These are phyloP conservation scores for Wasmannia auropunctata DNA, from an alignment of 1,140 invertebrate species.

Conservation along the genomic window DNA sequence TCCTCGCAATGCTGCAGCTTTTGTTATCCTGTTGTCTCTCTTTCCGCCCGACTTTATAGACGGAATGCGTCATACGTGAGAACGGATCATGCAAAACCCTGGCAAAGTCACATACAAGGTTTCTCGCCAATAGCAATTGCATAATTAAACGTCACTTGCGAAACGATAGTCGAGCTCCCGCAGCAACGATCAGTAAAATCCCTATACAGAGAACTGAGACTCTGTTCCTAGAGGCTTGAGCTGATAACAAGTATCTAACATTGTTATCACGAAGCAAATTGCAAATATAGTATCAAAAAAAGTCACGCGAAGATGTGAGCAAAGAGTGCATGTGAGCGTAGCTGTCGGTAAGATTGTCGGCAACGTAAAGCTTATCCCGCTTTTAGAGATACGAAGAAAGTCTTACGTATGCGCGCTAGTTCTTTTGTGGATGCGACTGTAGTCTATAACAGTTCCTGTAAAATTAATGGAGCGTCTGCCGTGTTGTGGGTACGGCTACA, in stretches of 20 bases:
- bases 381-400: conserved; percentile 45
- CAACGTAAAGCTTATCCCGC: conserved; percentile 24
- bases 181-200: neutral
- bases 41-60: neutral
- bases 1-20: conserved; percentile 50
- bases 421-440: conserved; percentile 53
- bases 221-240: neutral
- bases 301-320: neutral
- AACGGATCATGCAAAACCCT: neutral
- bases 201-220: neutral
- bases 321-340: neutral
- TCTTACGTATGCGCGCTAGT: conserved; percentile 23
- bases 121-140: conserved; percentile 9
- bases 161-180: neutral
- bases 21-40: conserved; percentile 43
- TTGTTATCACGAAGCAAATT: neutral
- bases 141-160: conserved; percentile 36
- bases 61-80: neutral
- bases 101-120: neutral
- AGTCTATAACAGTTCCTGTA: conserved; percentile 62
- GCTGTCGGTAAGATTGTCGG: neutral
- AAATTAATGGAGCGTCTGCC: conserved; percentile 67
- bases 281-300: neutral
- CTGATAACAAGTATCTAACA: too few relatives aligned
- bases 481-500: conserved; percentile 34